Percentiles rank a stretch among this genome's conserved stretches.
Conservation (phyloP, 92 coral and sea anemone species). For the Porites cylindrica region DNA sequence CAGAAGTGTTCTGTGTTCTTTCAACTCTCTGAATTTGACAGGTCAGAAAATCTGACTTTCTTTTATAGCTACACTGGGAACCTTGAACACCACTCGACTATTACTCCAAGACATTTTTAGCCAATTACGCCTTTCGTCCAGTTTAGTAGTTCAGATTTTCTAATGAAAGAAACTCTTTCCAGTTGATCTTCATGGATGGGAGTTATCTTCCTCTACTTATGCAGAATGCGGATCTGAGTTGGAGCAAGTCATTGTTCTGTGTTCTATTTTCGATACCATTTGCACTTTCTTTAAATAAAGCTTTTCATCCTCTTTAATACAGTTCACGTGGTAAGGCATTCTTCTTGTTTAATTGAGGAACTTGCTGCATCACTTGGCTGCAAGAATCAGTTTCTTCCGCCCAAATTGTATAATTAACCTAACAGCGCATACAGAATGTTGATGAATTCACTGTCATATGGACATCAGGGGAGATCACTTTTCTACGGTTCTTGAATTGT, state of each 20-base stretch:
- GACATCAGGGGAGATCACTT: too few species aligned
- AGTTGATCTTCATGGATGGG: slow-evolving; percentile 8
- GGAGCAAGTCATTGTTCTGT: neutral
- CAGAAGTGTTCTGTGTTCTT: neutral
- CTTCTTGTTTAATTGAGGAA: too few species aligned
- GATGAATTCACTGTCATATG: neutral
- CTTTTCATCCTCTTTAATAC: neutral
- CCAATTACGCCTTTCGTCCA: slow-evolving; percentile 28
- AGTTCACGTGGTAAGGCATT: neutral
- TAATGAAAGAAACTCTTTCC: neutral
- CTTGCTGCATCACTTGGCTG: neutral
- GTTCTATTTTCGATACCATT: slow-evolving; percentile 27
- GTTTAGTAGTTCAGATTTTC: slow-evolving; percentile 24
- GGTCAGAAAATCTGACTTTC: neutral
- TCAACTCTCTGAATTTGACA: slow-evolving; percentile 6
- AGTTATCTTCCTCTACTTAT: slow-evolving; percentile 26
- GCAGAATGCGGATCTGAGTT: slow-evolving; percentile 38
- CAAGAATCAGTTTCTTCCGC: neutral
- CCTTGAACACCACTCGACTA: neutral
- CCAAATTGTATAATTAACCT: neutral
- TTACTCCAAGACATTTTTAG: slow-evolving; percentile 14
- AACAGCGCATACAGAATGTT: neutral
- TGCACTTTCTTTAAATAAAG: neutral
- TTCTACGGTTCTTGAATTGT: too few species aligned
- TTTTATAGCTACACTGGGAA: slow-evolving; percentile 21